phyloP scores from a whole-genome alignment of 2,113 vertebrate species.

The Cololabis saira region DNA sequence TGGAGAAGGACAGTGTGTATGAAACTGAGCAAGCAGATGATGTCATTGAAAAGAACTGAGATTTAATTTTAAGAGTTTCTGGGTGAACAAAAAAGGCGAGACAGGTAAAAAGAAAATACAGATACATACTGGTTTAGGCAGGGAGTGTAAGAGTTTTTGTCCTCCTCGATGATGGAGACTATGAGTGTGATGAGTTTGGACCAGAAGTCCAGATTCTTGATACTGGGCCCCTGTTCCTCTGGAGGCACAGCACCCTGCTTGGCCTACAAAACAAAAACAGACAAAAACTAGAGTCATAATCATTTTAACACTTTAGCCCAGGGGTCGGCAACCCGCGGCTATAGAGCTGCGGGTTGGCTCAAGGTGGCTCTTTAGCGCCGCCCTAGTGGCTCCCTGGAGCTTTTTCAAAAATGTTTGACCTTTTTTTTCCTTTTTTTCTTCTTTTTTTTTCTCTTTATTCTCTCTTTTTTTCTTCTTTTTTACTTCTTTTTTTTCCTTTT shows the following conservation, averaged over 20 bases:
- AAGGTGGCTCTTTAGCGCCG: too few species aligned
- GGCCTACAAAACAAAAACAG: constrained; percentile 73
- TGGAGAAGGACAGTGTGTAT: constrained; percentile 7
- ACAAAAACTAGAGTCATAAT: background rate
- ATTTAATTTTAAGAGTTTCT: background rate
- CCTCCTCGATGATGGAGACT: constrained; percentile 98
- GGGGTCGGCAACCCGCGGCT: too few species aligned
- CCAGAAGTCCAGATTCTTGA: constrained; percentile 99
- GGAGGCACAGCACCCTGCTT: constrained; percentile 95
- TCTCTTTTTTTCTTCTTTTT: too few species aligned
- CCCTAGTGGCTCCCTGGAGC: too few species aligned
- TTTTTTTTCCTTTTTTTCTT: too few species aligned
- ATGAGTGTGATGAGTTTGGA: constrained; percentile 99
- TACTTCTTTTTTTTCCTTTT: too few species aligned
- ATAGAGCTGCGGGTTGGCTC: too few species aligned
- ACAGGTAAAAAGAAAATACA: background rate
- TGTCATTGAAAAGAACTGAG: background rate
- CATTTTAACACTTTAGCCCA: background rate
- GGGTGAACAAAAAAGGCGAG: background rate
- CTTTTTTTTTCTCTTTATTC: too few species aligned
- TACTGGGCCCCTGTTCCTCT: constrained; percentile 97
- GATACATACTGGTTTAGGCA: constrained; percentile 96
- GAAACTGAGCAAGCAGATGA: constrained; percentile 4
- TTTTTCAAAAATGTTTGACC: too few species aligned
- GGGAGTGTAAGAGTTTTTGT: constrained; percentile 98